These are phyloP conservation scores for Athalia circularis DNA, from an alignment of 2,888 invertebrate species.

Conservation along the genomic window DNA sequence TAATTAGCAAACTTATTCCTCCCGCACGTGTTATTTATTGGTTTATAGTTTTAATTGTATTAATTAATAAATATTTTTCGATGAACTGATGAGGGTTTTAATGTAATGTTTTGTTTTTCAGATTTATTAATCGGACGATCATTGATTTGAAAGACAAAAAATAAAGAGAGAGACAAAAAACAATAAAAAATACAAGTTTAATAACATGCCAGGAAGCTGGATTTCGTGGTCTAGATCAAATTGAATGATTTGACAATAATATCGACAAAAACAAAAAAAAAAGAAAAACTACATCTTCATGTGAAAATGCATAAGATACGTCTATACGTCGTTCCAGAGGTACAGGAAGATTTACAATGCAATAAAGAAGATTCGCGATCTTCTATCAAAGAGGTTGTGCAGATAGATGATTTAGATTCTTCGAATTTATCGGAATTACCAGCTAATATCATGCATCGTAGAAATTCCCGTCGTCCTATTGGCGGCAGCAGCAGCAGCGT, in stretches of 20 bases:
- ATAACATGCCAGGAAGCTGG: too few relatives aligned
- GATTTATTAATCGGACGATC: too few relatives aligned
- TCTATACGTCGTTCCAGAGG: slow-evolving; percentile 62
- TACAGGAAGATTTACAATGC: slow-evolving; percentile 54
- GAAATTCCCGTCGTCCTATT: slow-evolving; percentile 59
- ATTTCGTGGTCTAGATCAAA: background rate
- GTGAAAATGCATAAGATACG: slow-evolving; percentile 61
- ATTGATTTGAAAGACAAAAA: too few relatives aligned
- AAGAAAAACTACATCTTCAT: background rate
- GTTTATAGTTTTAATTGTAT: too few relatives aligned
- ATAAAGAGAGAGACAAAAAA: too few relatives aligned
- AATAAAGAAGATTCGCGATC: too few relatives aligned
- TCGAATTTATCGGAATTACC: slow-evolving; percentile 39
- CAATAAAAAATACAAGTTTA: too few relatives aligned
- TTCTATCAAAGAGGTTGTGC: slow-evolving; percentile 52
- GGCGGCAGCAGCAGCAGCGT: background rate
- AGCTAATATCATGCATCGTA: slow-evolving; percentile 52
- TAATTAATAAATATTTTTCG: too few relatives aligned
- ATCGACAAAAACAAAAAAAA: background rate
- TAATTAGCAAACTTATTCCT: too few relatives aligned
- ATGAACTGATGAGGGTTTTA: too few relatives aligned
- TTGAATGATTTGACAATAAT: background rate
- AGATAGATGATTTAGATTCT: slow-evolving; percentile 51
- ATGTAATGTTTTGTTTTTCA: too few relatives aligned
- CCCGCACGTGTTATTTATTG: too few relatives aligned